These are phyloP conservation scores for Protobothrops mucrosquamatus DNA, from an alignment of 2,113 vertebrate genomes.

Conservation along the genomic window DNA sequence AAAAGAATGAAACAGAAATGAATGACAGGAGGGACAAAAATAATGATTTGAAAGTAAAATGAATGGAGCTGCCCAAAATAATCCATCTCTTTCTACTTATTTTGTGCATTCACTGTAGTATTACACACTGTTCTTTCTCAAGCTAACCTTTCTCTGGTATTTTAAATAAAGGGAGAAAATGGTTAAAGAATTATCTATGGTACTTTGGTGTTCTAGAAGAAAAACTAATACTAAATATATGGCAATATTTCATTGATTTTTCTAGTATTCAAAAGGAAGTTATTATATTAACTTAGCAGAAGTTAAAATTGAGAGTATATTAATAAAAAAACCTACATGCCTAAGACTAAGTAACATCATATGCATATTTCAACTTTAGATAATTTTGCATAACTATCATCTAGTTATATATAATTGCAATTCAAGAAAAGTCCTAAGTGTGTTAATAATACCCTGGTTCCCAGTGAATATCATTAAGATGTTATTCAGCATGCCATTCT, in stretches of 20 bases:
- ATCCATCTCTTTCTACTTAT: neutral
- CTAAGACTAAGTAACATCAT: neutral
- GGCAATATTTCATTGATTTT: neutral
- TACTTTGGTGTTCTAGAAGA: neutral
- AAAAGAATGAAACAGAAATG: neutral
- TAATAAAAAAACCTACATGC: neutral
- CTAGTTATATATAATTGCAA: constrained; percentile 9
- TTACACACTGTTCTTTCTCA: neutral
- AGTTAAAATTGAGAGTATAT: neutral
- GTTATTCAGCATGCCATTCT: neutral
- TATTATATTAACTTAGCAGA: constrained; percentile 7
- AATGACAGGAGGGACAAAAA: neutral
- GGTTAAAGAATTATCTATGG: neutral
- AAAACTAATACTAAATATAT: neutral
- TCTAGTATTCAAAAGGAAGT: neutral
- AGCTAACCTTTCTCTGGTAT: neutral
- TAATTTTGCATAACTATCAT: constrained; percentile 6
- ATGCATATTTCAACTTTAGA: neutral
- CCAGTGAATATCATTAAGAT: neutral
- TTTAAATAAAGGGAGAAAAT: neutral
- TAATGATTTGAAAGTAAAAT: neutral
- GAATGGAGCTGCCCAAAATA: neutral
- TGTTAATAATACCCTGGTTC: neutral
- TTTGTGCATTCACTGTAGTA: neutral
- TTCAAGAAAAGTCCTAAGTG: neutral